A percentile compares a stretch with the other conserved stretches of the same genome.
Conservation (phyloP, 2,797 vertebrate genomes). For the Anguilla obscura region DNA sequence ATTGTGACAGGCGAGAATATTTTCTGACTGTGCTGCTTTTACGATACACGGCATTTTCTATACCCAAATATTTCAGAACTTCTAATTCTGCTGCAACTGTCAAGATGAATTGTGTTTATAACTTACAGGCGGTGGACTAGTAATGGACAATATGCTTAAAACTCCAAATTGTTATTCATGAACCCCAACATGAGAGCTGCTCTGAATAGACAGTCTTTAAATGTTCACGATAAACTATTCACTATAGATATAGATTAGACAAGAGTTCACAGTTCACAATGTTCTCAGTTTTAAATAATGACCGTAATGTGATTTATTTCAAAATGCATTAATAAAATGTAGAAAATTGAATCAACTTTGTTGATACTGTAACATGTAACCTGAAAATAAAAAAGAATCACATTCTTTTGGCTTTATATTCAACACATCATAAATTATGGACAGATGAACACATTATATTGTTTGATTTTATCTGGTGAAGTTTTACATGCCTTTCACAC, state of each 20-base stretch:
- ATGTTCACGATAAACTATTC: background rate
- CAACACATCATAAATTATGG: too few relatives aligned
- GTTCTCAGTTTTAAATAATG: background rate
- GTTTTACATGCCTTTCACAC: too few relatives aligned
- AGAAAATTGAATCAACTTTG: background rate
- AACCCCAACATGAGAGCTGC: background rate
- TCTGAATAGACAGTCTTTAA: background rate
- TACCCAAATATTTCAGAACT: slow-evolving; percentile 11
- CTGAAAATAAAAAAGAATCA: background rate
- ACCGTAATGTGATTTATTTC: background rate
- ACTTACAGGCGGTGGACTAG: slow-evolving; percentile 35
- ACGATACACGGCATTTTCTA: background rate
- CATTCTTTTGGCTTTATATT: too few relatives aligned
- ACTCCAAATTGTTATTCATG: slow-evolving; percentile 14
- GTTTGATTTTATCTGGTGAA: too few relatives aligned
- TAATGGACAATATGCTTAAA: slow-evolving; percentile 16
- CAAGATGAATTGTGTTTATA: slow-evolving; percentile 37
- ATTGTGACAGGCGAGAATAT: background rate
- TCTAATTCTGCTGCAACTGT: slow-evolving; percentile 33
- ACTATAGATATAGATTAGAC: background rate
- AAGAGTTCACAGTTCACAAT: background rate
- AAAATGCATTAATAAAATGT: background rate
- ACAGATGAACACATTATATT: too few relatives aligned
- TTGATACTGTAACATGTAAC: background rate
- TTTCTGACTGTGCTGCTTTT: slow-evolving; percentile 32